Conservation (phyloP, 2,113 vertebrate species). For the Butorides virescens region DNA sequence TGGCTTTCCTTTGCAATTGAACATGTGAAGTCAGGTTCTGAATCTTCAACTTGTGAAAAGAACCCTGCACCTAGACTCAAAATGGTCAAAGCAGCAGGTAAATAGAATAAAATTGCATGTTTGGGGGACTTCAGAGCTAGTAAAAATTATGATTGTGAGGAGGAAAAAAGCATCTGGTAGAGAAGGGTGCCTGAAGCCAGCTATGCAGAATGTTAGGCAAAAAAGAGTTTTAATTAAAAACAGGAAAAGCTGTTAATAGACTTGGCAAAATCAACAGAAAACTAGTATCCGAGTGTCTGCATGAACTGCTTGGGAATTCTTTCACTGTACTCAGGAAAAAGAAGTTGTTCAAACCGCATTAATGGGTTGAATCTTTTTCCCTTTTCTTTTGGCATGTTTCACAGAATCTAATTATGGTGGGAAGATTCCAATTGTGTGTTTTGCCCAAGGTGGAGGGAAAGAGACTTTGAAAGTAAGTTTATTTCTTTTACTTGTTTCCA, state of each 20-base stretch:
- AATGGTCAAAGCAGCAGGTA: not conserved
- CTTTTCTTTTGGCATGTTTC: not conserved
- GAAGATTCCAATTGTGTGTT: conserved; percentile 82
- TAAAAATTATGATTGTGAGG: not conserved
- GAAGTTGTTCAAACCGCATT: not conserved
- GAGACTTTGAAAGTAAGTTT: conserved; percentile 79
- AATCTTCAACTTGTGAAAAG: not conserved
- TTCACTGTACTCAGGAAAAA: not conserved
- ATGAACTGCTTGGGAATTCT: not conserved
- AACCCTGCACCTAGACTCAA: not conserved
- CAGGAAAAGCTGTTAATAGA: not conserved
- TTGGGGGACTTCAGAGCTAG: not conserved
- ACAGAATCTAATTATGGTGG: conserved; percentile 81
- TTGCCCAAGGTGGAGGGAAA: conserved; percentile 80
- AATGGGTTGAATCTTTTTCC: not conserved
- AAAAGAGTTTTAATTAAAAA: not conserved
- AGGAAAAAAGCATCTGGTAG: not conserved
- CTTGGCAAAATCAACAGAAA: not conserved
- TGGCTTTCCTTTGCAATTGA: not conserved
- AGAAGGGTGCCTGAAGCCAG: not conserved
- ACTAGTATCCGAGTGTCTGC: not conserved
- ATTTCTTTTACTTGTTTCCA: not conserved
- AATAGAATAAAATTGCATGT: not conserved
- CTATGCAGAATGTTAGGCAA: not conserved
- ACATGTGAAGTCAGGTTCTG: not conserved